Evolutionary conservation across 2,113 vertebrate genomes (phyloP).

Genomic region (Spheniscus mendiculus): DNA sequence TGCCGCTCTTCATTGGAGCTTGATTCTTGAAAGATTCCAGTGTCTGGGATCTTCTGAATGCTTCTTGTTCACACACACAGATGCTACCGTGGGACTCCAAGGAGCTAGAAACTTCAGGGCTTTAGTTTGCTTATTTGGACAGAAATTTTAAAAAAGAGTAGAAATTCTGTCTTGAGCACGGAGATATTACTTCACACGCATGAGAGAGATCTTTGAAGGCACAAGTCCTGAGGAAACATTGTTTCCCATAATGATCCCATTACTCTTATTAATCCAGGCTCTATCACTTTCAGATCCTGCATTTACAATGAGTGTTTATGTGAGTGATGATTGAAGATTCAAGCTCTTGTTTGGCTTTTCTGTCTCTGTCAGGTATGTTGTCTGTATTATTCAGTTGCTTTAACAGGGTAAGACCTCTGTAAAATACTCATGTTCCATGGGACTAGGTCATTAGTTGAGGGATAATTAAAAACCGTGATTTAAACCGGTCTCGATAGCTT

Average conservation of each 20-base stretch:
- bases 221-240: not conserved
- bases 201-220: not conserved
- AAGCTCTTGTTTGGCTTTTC: not conserved
- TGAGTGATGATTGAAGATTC: not conserved
- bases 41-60: not conserved
- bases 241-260: not conserved
- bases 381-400: not conserved
- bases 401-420: not conserved
- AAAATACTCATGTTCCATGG: not conserved
- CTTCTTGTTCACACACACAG: not conserved
- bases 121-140: not conserved
- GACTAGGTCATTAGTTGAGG: not conserved
- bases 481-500: not conserved
- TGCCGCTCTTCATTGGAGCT: accelerated
- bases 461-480: not conserved
- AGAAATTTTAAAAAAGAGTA: not conserved
- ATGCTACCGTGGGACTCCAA: accelerated
- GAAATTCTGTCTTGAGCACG: not conserved
- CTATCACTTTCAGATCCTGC: not conserved
- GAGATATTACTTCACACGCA: accelerated
- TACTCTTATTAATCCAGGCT: not conserved
- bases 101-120: not conserved
- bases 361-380: not conserved
- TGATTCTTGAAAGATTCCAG: not conserved
- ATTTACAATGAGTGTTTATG: accelerated